Conservation (phyloP, 2,113 vertebrate species). For the Butorides virescens region DNA sequence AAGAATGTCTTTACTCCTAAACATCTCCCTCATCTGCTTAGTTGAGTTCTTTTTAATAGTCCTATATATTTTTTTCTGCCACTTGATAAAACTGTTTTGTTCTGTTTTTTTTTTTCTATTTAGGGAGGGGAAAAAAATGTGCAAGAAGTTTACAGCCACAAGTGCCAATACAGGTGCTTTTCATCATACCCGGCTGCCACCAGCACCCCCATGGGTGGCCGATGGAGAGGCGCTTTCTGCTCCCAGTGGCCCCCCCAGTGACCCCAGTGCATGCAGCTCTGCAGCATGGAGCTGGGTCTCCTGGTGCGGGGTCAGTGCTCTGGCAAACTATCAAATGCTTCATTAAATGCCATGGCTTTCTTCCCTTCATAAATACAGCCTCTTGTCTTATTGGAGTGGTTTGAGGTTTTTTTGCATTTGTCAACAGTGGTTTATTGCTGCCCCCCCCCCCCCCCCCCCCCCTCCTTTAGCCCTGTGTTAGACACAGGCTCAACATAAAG, state of each 20-base stretch:
- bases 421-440: neutral
- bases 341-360: neutral
- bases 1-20: neutral
- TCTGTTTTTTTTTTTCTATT: no score
- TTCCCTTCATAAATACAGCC: neutral
- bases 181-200: neutral
- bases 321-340: neutral
- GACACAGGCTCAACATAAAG: neutral
- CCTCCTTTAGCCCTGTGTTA: neutral
- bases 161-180: neutral
- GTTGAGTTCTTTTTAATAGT: neutral
- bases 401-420: neutral
- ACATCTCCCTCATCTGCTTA: neutral
- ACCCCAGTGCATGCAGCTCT: accelerated
- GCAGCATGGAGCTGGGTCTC: neutral
- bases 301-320: neutral
- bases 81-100: neutral
- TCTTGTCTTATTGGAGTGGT: neutral
- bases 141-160: neutral
- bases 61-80: neutral
- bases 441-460: accelerated
- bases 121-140: neutral
- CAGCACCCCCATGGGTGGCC: accelerated
- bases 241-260: neutral
- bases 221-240: neutral